Base-by-base conservation (phyloP, 2,888 invertebrate genomes). In the Archips xylosteana region DNA sequence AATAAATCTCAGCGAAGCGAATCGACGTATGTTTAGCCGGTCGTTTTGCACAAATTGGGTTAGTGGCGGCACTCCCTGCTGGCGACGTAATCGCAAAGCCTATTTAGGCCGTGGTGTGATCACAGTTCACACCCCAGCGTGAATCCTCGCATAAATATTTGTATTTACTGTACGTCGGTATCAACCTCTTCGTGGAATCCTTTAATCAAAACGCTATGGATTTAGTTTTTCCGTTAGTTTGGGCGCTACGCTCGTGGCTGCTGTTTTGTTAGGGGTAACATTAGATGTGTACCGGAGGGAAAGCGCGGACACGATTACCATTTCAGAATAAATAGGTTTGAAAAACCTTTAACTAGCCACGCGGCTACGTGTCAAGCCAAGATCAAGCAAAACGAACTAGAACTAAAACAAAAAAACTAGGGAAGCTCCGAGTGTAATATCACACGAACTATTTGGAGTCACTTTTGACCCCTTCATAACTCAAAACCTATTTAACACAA, bases 11-110 rank as follows among this genome's bases (percentile, higher is more conserved):
- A 68, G 80, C 78, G 81, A 80, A 83, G 85, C 85, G 83, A 85
- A 85, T 87, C 84, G 85, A 82, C 85, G 87, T 88, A 83, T 91
- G 89, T 90, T 90, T 91, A 89, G 86, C 84, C 81, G 85, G 87
- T 87, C 90, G 87, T 91, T 91, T 87, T 87, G 86, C 82, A 83
- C 87, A 89, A 92, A 92, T 91, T 92, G 88, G 91, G 90, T 92
- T 91, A 92, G 88, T 86, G 85, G 85, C 78, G 87, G 87, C 87
- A 84, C 87, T 85, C 85, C 88, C 85, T 80, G 78, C 80, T 82
- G 83, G 82, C 86, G 82, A 84, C 88, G 86, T 92, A 89, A 91
- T 91, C 88, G 89, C 87, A 88, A 87, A 85, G 85, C 85, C 87
- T 89, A 89, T 89, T 89, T 88, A 84, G 85, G 82, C 81, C 82